These are phyloP conservation scores for Pungitius pungitius DNA, from an alignment of 2,113 vertebrate species.

Conservation along the genomic window DNA sequence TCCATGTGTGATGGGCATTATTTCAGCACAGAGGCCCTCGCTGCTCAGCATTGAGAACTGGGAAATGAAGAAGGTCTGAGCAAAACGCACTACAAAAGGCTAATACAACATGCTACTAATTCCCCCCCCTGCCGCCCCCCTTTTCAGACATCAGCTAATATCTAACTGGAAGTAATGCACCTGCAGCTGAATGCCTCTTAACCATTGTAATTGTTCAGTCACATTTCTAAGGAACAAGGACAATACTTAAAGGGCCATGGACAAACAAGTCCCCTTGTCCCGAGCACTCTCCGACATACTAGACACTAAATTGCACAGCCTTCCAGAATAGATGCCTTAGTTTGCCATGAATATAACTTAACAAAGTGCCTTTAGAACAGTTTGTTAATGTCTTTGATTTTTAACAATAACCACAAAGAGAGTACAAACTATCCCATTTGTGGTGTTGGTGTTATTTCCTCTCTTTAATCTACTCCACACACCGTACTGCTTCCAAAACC, in stretches of 20 bases:
- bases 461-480: conserved; percentile 30
- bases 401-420: conserved; percentile 69
- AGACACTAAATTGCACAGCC: conserved; percentile 86
- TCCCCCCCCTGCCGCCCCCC: conserved; percentile 79
- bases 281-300: conserved; percentile 83
- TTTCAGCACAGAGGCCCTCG: conserved; percentile 95
- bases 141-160: conserved; percentile 93
- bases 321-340: conserved; percentile 80
- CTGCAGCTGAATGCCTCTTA: conserved; percentile 99
- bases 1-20: conserved; percentile 98
- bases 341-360: conserved; percentile 81
- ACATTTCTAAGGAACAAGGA: conserved; percentile 88
- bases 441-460: conserved; percentile 60
- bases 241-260: conserved; percentile 84
- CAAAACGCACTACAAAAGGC: conserved; percentile 99
- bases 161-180: conserved; percentile 98
- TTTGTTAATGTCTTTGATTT: conserved; percentile 79
- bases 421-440: conserved; percentile 75
- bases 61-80: conserved; percentile 99
- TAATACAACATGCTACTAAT: conserved; percentile 99
- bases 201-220: conserved; percentile 88
- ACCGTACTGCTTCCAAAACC: neutral
- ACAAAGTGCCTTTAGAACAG: conserved; percentile 74
- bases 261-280: conserved; percentile 92
- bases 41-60: conserved; percentile 98